A percentile compares a stretch with the other conserved stretches of the same genome.
Conservation (phyloP, 2,888 invertebrate genomes). For the Parasteatoda lunata region DNA sequence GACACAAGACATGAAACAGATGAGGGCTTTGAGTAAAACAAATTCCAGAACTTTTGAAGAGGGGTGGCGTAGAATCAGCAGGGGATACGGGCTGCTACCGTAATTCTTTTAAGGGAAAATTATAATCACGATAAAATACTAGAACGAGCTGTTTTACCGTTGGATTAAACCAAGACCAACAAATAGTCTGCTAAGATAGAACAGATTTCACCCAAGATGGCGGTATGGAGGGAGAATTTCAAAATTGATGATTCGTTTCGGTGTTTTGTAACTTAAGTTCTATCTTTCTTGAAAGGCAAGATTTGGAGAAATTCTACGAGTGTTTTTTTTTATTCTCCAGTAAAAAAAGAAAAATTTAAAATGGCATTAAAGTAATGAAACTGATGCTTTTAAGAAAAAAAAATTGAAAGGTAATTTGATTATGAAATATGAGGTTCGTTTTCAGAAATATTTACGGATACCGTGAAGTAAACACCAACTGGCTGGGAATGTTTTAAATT, state of each 20-base stretch:
- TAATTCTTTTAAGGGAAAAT: conserved; percentile 64
- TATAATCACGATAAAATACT: conserved; percentile 62
- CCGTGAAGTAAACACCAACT: too few relatives aligned
- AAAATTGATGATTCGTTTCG: not conserved
- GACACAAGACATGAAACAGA: conserved; percentile 55
- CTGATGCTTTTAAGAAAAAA: not conserved
- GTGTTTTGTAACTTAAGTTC: not conserved
- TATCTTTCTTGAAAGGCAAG: not conserved
- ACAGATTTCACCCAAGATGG: conserved; percentile 29
- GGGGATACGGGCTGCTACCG: conserved; percentile 44
- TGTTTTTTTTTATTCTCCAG: too few relatives aligned
- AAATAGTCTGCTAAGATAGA: conserved; percentile 8
- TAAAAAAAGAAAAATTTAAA: not conserved
- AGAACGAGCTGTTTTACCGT: not conserved
- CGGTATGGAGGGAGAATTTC: not conserved
- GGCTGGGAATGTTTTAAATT: too few relatives aligned
- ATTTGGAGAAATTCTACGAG: not conserved
- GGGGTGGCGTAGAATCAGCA: not conserved
- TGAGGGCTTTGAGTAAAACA: conserved; percentile 53
- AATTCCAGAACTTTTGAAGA: conserved; percentile 57
- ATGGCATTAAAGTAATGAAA: not conserved
- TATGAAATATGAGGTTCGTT: not conserved
- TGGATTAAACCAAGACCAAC: not conserved
- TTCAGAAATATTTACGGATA: too few relatives aligned
- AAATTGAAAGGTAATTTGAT: not conserved